These are phyloP conservation scores for Drosophila lutescens DNA, from an alignment of 2,888 invertebrate species.

Conservation along the genomic window DNA sequence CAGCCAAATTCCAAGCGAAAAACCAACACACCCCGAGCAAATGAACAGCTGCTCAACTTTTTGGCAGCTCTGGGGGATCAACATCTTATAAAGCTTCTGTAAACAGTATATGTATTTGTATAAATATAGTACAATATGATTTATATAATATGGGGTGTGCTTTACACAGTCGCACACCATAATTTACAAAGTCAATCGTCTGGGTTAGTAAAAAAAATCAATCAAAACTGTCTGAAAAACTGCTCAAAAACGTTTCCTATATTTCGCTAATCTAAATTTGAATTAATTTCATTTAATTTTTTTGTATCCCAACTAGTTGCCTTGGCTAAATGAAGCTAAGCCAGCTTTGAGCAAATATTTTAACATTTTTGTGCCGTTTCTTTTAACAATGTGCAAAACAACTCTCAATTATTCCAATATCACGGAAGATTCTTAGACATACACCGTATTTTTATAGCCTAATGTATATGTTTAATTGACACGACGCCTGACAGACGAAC, in stretches of 20 bases:
- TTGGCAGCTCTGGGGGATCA: constrained; percentile 14
- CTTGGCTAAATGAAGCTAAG: not conserved
- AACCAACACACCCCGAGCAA: constrained; percentile 6
- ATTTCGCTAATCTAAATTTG: constrained; percentile 6
- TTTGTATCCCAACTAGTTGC: not conserved
- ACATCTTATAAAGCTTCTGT: not conserved
- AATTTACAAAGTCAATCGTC: constrained; percentile 18
- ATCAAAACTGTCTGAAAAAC: constrained; percentile 3
- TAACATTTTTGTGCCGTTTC: constrained; percentile 14
- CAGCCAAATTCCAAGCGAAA: constrained; percentile 7
- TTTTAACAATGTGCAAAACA: constrained; percentile 12
- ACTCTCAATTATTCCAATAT: constrained; percentile 9
- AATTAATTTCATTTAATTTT: not conserved
- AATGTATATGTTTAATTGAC: constrained; percentile 14
- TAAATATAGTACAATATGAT: constrained; percentile 21
- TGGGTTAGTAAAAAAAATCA: constrained; percentile 18
- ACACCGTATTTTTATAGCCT: constrained; percentile 3
- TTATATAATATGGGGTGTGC: constrained; percentile 9
- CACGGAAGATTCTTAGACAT: constrained; percentile 16
- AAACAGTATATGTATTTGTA: constrained; percentile 28
- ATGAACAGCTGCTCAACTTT: constrained; percentile 54
- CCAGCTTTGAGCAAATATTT: constrained; percentile 16
- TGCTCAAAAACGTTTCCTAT: constrained; percentile 19
- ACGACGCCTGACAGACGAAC: not conserved
- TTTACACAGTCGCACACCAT: not conserved